A percentile compares a stretch with the other conserved stretches of the same genome.
Evolutionary conservation across 2,888 invertebrate species (phyloP).

Genomic region (Osmoderma eremita): DNA sequence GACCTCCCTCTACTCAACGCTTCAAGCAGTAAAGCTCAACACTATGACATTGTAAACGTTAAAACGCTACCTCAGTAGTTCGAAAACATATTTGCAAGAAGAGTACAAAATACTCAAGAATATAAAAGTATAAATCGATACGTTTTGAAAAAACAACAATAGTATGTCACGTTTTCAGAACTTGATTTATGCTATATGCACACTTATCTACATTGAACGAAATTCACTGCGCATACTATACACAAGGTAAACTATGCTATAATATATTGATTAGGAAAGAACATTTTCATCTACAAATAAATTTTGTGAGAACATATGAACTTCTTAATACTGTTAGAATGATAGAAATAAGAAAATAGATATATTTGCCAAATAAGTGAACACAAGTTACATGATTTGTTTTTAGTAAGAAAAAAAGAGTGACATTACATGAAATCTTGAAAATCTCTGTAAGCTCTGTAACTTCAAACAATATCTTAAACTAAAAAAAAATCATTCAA

Average conservation of each 20-base stretch:
- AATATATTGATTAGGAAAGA: constrained; percentile 33
- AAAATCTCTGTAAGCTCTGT: not conserved
- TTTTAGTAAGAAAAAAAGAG: not conserved
- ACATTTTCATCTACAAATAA: constrained; percentile 13
- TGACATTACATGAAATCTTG: not conserved
- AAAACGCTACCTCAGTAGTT: too few relatives aligned
- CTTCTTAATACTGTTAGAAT: not conserved
- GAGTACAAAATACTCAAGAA: too few relatives aligned
- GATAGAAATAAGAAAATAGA: too few relatives aligned
- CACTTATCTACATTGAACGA: constrained; percentile 18
- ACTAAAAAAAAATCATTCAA: constrained; percentile 29
- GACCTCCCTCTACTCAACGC: too few relatives aligned
- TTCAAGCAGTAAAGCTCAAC: too few relatives aligned
- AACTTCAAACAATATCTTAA: not conserved
- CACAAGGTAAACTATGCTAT: constrained; percentile 5
- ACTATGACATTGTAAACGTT: too few relatives aligned
- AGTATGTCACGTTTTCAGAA: not conserved
- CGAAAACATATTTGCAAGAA: too few relatives aligned
- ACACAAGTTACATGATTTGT: too few relatives aligned
- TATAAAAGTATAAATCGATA: too few relatives aligned
- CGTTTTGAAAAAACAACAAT: constrained; percentile 11
- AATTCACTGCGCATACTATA: constrained; percentile 25
- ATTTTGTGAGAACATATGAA: not conserved
- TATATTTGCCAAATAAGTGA: too few relatives aligned
- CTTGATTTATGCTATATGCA: constrained; percentile 5